Conservation (phyloP, 1,140 invertebrate species). For the Euborellia annulipes region DNA sequence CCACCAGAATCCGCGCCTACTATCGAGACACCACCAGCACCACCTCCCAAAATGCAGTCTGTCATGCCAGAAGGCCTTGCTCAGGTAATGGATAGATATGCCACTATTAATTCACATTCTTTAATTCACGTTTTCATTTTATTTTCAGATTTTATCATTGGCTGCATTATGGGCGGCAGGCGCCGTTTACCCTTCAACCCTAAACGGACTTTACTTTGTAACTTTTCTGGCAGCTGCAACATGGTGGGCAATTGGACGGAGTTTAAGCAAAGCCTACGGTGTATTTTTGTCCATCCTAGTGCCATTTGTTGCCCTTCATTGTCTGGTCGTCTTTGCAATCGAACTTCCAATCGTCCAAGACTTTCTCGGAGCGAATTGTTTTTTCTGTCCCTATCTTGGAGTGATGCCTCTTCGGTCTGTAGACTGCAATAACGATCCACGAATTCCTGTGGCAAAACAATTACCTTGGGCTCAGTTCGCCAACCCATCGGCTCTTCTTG, state of each 20-base stretch:
- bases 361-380: conserved; percentile 44
- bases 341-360: conserved; percentile 73
- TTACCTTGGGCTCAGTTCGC: too few species aligned
- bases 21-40: too few species aligned
- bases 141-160: conserved; percentile 20
- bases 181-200: conserved; percentile 57
- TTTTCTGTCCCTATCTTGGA: conserved; percentile 7
- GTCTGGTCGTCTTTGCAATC: conserved; percentile 62
- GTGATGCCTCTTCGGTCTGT: conserved; percentile 4
- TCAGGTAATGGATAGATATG: neutral
- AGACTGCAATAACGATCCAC: neutral
- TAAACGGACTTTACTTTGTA: conserved; percentile 72
- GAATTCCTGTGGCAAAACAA: too few species aligned
- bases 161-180: conserved; percentile 61
- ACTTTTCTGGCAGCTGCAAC: conserved; percentile 70
- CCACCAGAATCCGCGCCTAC: too few species aligned
- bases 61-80: too few species aligned
- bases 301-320: conserved; percentile 57
- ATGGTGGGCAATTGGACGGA: conserved; percentile 71
- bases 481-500: too few species aligned
- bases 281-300: conserved; percentile 52
- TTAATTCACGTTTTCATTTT: conserved; percentile 12
- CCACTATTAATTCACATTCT: conserved; percentile 7
- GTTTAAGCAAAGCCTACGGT: conserved; percentile 53
- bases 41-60: too few species aligned